A percentile compares a stretch with the other conserved stretches of the same genome.
Evolutionary conservation across 2,797 vertebrate genomes (phyloP).

Genomic region (Pangasius larnaudii): DNA sequence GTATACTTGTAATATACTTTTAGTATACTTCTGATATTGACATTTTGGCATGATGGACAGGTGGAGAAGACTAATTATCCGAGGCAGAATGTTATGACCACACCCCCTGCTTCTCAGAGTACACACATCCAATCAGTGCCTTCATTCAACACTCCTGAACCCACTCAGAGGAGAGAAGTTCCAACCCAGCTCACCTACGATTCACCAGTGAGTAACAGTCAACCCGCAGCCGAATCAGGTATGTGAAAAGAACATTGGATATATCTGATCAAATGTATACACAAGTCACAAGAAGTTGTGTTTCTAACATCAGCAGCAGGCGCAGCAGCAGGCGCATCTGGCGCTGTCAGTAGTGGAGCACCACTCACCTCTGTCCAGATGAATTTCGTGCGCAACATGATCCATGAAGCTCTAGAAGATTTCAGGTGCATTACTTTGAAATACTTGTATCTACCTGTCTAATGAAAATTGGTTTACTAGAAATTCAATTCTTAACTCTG

Average conservation of each 20-base stretch:
- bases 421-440: slow-evolving; percentile 81
- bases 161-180: slow-evolving; percentile 72
- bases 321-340: slow-evolving; percentile 76
- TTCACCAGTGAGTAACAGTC: slow-evolving; percentile 71
- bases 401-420: slow-evolving; percentile 94
- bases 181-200: slow-evolving; percentile 76
- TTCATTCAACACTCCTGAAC: slow-evolving; percentile 76
- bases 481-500: background rate
- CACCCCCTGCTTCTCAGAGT: slow-evolving; percentile 66
- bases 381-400: slow-evolving; percentile 95
- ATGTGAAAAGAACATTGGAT: background rate
- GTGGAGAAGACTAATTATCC: slow-evolving; percentile 71
- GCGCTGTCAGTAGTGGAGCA: slow-evolving; percentile 76
- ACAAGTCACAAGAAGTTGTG: background rate
- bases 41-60: slow-evolving; percentile 46
- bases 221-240: slow-evolving; percentile 69
- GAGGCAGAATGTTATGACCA: slow-evolving; percentile 68
- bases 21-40: background rate
- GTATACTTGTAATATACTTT: background rate
- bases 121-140: slow-evolving; percentile 58
- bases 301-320: slow-evolving; percentile 69
- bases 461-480: background rate
- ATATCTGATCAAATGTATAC: slow-evolving; percentile 4
- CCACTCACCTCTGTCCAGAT: slow-evolving; percentile 91
- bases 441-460: background rate